Conservation (phyloP, 2,888 invertebrate genomes). For the Teleogryllus oceanicus region DNA sequence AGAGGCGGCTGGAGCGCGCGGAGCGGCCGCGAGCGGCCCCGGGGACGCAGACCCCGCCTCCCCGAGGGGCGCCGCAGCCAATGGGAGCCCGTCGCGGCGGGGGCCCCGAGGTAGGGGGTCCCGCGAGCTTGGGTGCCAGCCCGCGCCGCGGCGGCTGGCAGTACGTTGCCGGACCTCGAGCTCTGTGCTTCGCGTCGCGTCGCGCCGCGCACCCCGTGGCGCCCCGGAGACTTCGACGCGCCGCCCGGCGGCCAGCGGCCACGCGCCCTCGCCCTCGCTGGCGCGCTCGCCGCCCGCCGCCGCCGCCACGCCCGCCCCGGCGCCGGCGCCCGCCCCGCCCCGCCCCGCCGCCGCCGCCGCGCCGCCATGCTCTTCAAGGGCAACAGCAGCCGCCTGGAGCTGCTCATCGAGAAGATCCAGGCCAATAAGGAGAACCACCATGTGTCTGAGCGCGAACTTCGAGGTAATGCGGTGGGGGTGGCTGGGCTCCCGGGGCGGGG, state of each 20-base stretch:
- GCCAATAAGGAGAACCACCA: conserved; percentile 73
- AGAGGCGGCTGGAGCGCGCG: not conserved
- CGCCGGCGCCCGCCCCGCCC: not conserved
- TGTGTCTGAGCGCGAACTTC: conserved; percentile 53
- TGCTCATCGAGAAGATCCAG: conserved; percentile 82
- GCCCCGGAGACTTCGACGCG: conserved; percentile 42
- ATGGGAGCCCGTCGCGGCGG: not conserved
- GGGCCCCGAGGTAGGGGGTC: conserved; percentile 18
- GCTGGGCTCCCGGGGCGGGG: not conserved
- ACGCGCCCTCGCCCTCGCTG: conserved; percentile 44
- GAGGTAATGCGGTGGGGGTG: conserved; percentile 46
- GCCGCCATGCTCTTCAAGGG: conserved; percentile 75
- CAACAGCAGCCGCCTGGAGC: conserved; percentile 77
- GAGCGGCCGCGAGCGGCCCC: conserved; percentile 2
- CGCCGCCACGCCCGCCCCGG: not conserved
- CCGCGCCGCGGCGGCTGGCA: not conserved
- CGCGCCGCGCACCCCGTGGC: conserved; percentile 12
- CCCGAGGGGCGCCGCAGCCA: not conserved
- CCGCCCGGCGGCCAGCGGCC: conserved; percentile 35
- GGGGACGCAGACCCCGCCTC: conserved; percentile 1
- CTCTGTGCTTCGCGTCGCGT: not conserved
- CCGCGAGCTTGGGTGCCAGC: not conserved
- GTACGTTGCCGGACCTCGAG: not conserved
- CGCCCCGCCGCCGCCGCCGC: not conserved
- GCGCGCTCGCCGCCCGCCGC: conserved; percentile 46